Percentiles rank a stretch among this genome's conserved stretches.
Evolutionary conservation across 2,888 invertebrate species (phyloP).

Genomic region (Andrena praecox): DNA sequence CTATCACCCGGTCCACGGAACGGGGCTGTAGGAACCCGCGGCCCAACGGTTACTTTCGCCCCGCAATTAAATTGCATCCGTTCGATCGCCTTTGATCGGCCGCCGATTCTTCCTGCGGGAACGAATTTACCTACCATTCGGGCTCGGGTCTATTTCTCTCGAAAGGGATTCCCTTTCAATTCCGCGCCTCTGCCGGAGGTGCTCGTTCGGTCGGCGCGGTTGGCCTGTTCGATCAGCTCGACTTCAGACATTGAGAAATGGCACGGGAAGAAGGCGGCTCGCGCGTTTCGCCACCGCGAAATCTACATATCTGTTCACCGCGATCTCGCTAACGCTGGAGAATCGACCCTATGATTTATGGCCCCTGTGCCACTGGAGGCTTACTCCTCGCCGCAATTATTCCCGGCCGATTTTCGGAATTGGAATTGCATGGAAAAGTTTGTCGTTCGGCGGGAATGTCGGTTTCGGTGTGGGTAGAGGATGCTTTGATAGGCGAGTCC

Average conservation of each 20-base stretch:
- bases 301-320: conserved; percentile 45
- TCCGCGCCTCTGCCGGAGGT: conserved; percentile 16
- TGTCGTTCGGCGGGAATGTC: too few species aligned
- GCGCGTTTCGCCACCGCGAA: conserved; percentile 32
- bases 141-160: not conserved
- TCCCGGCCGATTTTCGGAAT: not conserved
- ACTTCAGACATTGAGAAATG: conserved; percentile 22
- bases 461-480: too few species aligned
- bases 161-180: conserved; percentile 50
- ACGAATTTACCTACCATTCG: not conserved
- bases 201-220: conserved; percentile 20
- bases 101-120: not conserved
- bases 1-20: not conserved
- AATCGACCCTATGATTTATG: conserved; percentile 52
- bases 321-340: conserved; percentile 38
- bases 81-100: conserved; percentile 35
- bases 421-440: too few species aligned
- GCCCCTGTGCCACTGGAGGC: not conserved
- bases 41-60: conserved; percentile 5
- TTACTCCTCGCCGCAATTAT: conserved; percentile 20
- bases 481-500: too few species aligned
- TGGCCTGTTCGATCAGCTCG: not conserved
- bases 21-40: not conserved
- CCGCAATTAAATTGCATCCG: conserved; percentile 19
- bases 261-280: conserved; percentile 1